A percentile compares a stretch with the other conserved stretches of the same genome.
These are phyloP conservation scores for Synaphobranchus kaupii DNA, from an alignment of 2,797 vertebrate genomes.

Conservation along the genomic window DNA sequence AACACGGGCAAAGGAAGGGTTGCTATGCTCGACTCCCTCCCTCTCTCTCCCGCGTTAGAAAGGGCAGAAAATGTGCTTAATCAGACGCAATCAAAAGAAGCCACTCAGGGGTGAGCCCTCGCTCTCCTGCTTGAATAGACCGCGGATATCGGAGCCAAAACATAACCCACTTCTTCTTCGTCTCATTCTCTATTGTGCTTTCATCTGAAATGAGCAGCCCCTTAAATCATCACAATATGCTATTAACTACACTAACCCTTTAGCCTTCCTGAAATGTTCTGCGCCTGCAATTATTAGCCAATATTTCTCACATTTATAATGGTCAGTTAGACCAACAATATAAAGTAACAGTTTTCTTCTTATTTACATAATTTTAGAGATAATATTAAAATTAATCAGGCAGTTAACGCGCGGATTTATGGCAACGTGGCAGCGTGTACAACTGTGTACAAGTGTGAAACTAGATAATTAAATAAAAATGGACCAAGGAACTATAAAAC, in stretches of 20 bases:
- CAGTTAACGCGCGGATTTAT: slow-evolving; percentile 29
- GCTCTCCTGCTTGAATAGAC: slow-evolving; percentile 26
- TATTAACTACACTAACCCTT: slow-evolving; percentile 26
- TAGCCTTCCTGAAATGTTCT: slow-evolving; percentile 25
- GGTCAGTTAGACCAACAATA: slow-evolving; percentile 23
- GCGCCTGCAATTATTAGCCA: slow-evolving; percentile 29
- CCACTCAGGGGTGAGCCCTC: slow-evolving; percentile 28
- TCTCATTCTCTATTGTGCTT: slow-evolving; percentile 27
- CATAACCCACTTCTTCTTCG: slow-evolving; percentile 11
- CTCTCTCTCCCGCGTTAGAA: slow-evolving; percentile 3
- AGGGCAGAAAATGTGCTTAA: slow-evolving; percentile 34
- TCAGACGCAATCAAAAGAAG: slow-evolving; percentile 31
- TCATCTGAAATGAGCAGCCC: slow-evolving; percentile 29
- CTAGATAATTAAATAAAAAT: slow-evolving; percentile 25
- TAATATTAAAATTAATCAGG: slow-evolving; percentile 29
- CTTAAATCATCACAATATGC: slow-evolving; percentile 21
- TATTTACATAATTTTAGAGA: slow-evolving; percentile 13
- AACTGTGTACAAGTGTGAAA: neutral
- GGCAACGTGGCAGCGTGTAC: slow-evolving; percentile 21
- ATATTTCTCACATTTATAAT: slow-evolving; percentile 30
- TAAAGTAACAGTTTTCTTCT: slow-evolving; percentile 27
- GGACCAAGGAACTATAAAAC: neutral
- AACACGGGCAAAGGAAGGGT: neutral
- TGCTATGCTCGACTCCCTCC: neutral
- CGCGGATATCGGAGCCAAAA: slow-evolving; percentile 32